phyloP scores from a whole-genome alignment of 2,797 vertebrate species.

The Pantherophis alleghaniensis region DNA sequence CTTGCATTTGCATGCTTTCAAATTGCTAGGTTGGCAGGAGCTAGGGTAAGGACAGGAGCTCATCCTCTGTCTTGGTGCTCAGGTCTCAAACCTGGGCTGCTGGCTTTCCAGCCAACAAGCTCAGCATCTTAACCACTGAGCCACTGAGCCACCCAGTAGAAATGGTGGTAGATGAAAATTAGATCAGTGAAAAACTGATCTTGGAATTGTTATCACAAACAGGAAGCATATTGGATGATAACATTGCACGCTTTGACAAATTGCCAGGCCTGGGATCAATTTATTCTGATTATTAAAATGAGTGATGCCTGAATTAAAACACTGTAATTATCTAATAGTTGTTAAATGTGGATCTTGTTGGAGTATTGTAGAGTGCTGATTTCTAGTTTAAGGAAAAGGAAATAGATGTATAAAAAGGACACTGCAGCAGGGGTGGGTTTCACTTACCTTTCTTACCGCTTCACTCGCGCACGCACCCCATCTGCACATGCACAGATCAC shows the following conservation, averaged over 20 bases:
- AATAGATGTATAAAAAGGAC: background rate
- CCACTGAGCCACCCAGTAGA: background rate
- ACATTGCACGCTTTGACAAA: constrained; percentile 19
- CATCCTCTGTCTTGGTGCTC: too few relatives aligned
- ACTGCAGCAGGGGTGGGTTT: too few relatives aligned
- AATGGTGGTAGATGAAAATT: constrained; percentile 43
- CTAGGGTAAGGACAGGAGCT: background rate
- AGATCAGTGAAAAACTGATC: constrained; percentile 4
- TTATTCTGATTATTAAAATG: constrained; percentile 1
- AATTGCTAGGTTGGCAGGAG: background rate
- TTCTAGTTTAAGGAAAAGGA: background rate
- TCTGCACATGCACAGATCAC: too few relatives aligned
- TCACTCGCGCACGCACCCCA: too few relatives aligned
- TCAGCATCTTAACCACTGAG: background rate
- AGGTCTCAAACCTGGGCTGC: background rate
- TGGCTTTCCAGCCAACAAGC: background rate
- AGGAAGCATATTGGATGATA: background rate
- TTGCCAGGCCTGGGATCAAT: background rate
- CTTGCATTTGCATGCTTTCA: background rate
- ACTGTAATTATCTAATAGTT: background rate
- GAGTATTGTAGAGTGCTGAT: background rate
- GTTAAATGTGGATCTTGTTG: background rate
- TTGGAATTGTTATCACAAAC: background rate
- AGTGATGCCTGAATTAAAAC: constrained; percentile 10
- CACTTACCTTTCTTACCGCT: too few relatives aligned